These are phyloP conservation scores for Rhea americana DNA, from an alignment of 2,113 vertebrate species.

Conservation along the genomic window DNA sequence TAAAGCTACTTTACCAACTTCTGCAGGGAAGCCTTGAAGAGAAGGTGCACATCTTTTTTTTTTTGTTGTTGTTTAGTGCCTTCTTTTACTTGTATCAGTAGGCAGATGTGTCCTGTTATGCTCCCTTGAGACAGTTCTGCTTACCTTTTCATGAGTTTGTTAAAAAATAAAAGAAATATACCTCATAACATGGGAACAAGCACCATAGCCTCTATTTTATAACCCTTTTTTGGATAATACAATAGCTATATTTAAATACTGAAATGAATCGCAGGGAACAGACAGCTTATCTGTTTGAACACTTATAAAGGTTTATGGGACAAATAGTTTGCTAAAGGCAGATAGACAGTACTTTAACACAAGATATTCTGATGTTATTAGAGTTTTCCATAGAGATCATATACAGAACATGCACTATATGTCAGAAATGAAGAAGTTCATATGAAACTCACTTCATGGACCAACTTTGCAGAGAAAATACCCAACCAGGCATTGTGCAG, in stretches of 20 bases:
- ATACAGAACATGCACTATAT: background rate
- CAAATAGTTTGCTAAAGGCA: slow-evolving; percentile 36
- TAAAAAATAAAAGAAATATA: background rate
- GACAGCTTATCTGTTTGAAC: slow-evolving; percentile 3
- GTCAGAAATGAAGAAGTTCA: background rate
- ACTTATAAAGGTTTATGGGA: slow-evolving; percentile 47
- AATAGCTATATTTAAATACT: background rate
- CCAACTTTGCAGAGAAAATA: background rate
- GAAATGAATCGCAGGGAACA: slow-evolving; percentile 49
- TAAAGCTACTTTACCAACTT: background rate
- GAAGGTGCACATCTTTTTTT: background rate
- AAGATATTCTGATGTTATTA: background rate
- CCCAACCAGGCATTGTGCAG: background rate
- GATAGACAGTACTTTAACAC: slow-evolving; percentile 3
- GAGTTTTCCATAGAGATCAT: background rate
- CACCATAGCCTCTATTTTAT: background rate
- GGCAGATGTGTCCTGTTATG: background rate
- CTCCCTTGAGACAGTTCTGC: background rate
- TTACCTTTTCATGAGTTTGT: background rate
- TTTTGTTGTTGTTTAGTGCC: background rate
- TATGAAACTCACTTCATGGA: background rate
- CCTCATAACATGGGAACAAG: background rate
- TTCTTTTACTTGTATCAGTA: background rate
- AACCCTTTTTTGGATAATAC: background rate
- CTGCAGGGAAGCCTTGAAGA: background rate